A percentile compares a stretch with the other conserved stretches of the same genome.
These are phyloP conservation scores for Thrips palmi DNA, from an alignment of 1,140 invertebrate genomes.

Conservation along the genomic window DNA sequence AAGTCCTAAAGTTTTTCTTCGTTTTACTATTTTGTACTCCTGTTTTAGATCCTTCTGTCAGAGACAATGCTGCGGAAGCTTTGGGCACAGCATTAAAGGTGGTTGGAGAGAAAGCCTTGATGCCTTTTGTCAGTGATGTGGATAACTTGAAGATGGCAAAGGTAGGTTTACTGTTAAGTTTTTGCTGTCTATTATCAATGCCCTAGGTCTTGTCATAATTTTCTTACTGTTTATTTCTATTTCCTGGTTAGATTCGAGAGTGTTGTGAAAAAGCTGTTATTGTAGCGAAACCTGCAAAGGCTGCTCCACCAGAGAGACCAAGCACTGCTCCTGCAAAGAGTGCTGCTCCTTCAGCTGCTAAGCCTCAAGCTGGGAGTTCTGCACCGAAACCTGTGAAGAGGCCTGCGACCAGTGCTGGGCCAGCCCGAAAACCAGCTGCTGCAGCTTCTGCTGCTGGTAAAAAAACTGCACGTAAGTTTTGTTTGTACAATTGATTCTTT, in stretches of 20 bases:
- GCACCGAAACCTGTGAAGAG: slow-evolving; percentile 34
- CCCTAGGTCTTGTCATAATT: neutral
- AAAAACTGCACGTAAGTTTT: slow-evolving; percentile 17
- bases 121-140: slow-evolving; percentile 69
- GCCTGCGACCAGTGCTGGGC: slow-evolving; percentile 26
- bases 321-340: slow-evolving; percentile 28
- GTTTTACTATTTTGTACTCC: slow-evolving; percentile 7
- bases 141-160: slow-evolving; percentile 86
- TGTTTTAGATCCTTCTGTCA: slow-evolving; percentile 50
- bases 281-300: slow-evolving; percentile 33
- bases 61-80: slow-evolving; percentile 74
- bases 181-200: slow-evolving; percentile 1
- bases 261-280: slow-evolving; percentile 73
- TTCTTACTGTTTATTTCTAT: neutral
- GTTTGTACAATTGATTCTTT: neutral
- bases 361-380: slow-evolving; percentile 28
- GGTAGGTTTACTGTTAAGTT: slow-evolving; percentile 22
- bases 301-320: slow-evolving; percentile 30
- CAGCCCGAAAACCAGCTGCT: slow-evolving; percentile 19
- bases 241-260: slow-evolving; percentile 59
- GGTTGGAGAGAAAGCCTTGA: slow-evolving; percentile 78
- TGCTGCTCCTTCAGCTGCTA: slow-evolving; percentile 20
- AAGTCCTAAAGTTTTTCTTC: neutral
- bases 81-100: slow-evolving; percentile 88
- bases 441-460: slow-evolving; percentile 14